Base-by-base conservation (phyloP, 2,888 invertebrate species). In the Scaptomyza cyrtandrae region DNA sequence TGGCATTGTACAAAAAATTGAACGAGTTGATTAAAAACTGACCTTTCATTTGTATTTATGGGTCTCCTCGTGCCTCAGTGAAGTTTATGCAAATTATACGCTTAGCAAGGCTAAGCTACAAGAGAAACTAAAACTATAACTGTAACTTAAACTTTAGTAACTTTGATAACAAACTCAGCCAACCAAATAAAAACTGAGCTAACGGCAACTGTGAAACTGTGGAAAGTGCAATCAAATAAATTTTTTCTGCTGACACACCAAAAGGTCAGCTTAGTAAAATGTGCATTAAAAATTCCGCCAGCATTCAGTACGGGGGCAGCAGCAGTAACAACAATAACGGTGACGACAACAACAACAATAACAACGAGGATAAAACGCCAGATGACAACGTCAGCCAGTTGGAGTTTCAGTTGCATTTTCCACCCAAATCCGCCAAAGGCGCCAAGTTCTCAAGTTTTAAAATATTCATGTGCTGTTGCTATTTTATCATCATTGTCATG, bases 181-280 rank as follows among this genome's bases (percentile, higher is more conserved):
- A 70, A 62, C 64, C 48, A 45, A 50, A 16, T 31, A 37, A 29
- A 29, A 49, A 43, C 41, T 39, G 6, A 43, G 35, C 57, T 50
- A 71, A 60, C 62, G 45, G 49, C 31, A 48, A 68, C 63, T 59
- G 60, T 59, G 50, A 65, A 84, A 80, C 71, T 81, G 75, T 84
- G 57, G 49, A 75, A 84, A 83, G 78, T 86, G 77, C 62, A 86
- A 88, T 86, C 65, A 78, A 88, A 85, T 80, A 88, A 80, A 75
- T 84, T 82, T 65, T 65, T 45, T 58, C 43, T 45, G 74, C 74
- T 69, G 74, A 67, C 70, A 68, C 50, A 53, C 33, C 49, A 58
- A 74, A 71, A 76, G 71, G 79, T 82, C 77, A 79, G 64, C 43
- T 39, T 35, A 61, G 50, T 53, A 83, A 85, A 75, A 88, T 85